These are phyloP conservation scores for Pterocles burchelli DNA, from an alignment of 2,113 vertebrate species.

Conservation along the genomic window DNA sequence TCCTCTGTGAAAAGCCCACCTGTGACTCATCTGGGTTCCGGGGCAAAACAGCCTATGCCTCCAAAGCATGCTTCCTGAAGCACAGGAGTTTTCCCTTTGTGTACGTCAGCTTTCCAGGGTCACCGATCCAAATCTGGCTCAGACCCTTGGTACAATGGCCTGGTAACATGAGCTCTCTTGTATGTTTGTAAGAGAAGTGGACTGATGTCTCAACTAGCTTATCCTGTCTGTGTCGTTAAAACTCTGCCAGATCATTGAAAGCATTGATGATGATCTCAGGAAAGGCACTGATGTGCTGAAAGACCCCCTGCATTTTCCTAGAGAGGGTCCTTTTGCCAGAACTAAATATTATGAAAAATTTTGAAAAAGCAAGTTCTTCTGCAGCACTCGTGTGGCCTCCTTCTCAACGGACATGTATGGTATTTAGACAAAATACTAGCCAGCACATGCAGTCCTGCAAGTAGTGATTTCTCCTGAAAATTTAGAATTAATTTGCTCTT, in stretches of 20 bases:
- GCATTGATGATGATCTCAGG: not conserved
- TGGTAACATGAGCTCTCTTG: not conserved
- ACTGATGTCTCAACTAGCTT: not conserved
- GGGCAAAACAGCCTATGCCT: not conserved
- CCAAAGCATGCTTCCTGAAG: not conserved
- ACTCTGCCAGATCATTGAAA: not conserved
- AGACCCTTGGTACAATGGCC: not conserved
- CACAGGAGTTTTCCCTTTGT: not conserved
- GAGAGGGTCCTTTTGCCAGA: not conserved
- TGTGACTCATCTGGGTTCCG: not conserved
- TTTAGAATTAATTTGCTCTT: not conserved
- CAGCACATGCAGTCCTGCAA: not conserved
- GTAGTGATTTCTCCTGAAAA: not conserved
- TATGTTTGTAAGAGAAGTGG: not conserved
- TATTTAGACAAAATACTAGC: not conserved
- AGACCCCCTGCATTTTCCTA: not conserved
- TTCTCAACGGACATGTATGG: not conserved
- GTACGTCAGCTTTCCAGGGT: not conserved
- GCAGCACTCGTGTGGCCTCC: not conserved
- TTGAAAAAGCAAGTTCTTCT: not conserved
- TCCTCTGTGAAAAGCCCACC: not conserved
- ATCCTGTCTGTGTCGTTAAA: fast-evolving
- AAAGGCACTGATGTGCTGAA: not conserved
- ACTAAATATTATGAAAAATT: not conserved
- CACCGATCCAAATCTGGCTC: not conserved